A percentile compares a stretch with the other conserved stretches of the same genome.
These are phyloP conservation scores for Syrista parreyssii DNA, from an alignment of 2,888 invertebrate genomes.

Conservation along the genomic window DNA sequence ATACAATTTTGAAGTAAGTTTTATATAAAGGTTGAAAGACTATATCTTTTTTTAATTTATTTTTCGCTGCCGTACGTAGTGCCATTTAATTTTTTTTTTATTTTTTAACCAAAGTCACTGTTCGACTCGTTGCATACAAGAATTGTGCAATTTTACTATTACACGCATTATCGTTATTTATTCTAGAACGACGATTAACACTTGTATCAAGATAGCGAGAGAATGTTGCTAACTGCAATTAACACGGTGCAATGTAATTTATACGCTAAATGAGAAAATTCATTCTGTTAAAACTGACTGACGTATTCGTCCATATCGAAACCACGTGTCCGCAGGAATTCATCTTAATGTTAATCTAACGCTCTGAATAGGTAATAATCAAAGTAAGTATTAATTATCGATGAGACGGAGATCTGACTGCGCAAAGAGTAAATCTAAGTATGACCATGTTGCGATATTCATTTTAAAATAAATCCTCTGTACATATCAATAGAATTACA, in stretches of 20 bases:
- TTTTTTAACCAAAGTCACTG: neutral
- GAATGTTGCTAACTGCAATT: neutral
- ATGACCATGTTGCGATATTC: constrained; percentile 54
- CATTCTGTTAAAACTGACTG: neutral
- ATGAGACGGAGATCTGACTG: constrained; percentile 37
- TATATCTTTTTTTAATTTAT: neutral
- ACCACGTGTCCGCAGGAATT: neutral
- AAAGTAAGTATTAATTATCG: constrained; percentile 16
- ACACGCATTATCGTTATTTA: neutral
- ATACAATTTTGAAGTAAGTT: neutral
- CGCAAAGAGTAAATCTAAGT: constrained; percentile 48
- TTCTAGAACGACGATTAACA: neutral
- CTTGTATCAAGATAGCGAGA: neutral
- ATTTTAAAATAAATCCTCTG: constrained; percentile 57
- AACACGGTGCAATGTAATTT: neutral
- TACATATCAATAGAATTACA: constrained; percentile 33
- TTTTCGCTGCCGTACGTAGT: neutral
- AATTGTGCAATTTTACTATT: neutral
- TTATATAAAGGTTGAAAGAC: neutral
- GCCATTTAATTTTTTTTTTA: neutral
- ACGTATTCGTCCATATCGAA: neutral
- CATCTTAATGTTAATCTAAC: neutral
- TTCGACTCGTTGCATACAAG: neutral
- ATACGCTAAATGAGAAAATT: neutral
- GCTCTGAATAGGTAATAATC: neutral